phyloP scores from a whole-genome alignment of 2,113 vertebrate genomes.

The Psammodynastes pulverulentus region DNA sequence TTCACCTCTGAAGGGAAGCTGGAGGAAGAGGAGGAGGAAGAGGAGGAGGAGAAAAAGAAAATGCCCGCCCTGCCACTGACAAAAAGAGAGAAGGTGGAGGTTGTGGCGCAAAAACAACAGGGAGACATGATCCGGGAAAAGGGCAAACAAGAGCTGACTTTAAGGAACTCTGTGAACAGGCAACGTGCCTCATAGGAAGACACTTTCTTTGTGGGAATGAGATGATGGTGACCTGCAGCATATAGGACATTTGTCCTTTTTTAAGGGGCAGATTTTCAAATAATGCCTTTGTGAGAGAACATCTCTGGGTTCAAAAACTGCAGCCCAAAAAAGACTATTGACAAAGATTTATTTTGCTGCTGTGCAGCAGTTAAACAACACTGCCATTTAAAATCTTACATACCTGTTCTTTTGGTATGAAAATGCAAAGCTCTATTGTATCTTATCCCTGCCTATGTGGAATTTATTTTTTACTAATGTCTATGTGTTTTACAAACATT shows the following conservation, averaged over 20 bases:
- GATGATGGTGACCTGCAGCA: background rate
- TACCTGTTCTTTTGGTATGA: constrained; percentile 57
- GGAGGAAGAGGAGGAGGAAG: constrained; percentile 52
- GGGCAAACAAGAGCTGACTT: background rate
- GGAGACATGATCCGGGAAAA: constrained; percentile 32
- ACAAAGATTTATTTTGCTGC: constrained; percentile 68
- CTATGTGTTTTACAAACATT: constrained; percentile 55
- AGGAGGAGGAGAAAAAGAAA: constrained; percentile 2
- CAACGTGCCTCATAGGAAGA: constrained; percentile 73
- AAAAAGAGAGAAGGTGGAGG: background rate
- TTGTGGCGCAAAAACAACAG: constrained; percentile 1
- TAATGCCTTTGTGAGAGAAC: background rate
- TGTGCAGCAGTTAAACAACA: constrained; percentile 66
- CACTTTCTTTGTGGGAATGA: accelerated
- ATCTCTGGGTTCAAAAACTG: constrained; percentile 8
- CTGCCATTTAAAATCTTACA: constrained; percentile 1
- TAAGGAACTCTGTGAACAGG: constrained; percentile 66
- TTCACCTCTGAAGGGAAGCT: constrained; percentile 64
- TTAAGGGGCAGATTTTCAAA: constrained; percentile 7
- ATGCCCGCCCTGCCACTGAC: background rate
- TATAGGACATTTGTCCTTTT: background rate
- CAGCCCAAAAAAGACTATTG: background rate
- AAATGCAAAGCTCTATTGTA: constrained; percentile 41
- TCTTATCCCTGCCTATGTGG: constrained; percentile 3
- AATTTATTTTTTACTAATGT: constrained; percentile 58